Base-by-base conservation (phyloP, 2,888 invertebrate species). In the Catocala nupta region DNA sequence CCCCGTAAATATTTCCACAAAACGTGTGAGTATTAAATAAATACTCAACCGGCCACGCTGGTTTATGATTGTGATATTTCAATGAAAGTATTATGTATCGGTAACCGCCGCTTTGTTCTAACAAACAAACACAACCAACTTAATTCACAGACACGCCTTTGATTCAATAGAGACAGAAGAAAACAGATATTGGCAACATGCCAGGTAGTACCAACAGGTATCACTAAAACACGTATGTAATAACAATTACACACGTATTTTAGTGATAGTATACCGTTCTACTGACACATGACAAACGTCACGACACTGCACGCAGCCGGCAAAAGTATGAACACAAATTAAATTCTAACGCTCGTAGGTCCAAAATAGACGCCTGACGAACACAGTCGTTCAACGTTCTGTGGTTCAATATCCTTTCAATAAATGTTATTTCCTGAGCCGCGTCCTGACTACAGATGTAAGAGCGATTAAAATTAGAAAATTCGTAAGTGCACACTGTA, bases 41-140 rank as follows among this genome's bases (percentile, higher is more conserved):
- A 89, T 86, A 84, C 59, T 78, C 72, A 75, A 77, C 78, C 73
- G 65, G 74, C 75, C 80, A 80, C 75, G 81, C 72, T 70, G 74
- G 78, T 86, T 86, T 85, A 86, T 85, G 84, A 85, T 84, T 84
- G 84, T 78, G 82, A 83, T 87, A 85, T 89, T 90, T 88, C 72
- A 76, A 82, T 84, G 83, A 88, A 88, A 87, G 86, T 88, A 86
- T 90, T 89, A 84, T 79, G 82, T 80, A 81, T 81, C 75, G 73
- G 83, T 75, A 82, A 84, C 84, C 77, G 69, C 78, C 63, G 82
- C 71, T 76, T 79, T 81, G 81, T 81, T 80, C 70, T 80, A 75
- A 77, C 77, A 79, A 81, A 81, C 77, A 81, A 82, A 81, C 75
- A 80, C 65, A 66, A 48, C 76, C 61, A 75, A 70, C 77, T 81